Evolutionary conservation across 2,888 invertebrate genomes (phyloP), one percentile per base, ranked within the genome.

Genomic region (Chrysina gloriosa): DNA sequence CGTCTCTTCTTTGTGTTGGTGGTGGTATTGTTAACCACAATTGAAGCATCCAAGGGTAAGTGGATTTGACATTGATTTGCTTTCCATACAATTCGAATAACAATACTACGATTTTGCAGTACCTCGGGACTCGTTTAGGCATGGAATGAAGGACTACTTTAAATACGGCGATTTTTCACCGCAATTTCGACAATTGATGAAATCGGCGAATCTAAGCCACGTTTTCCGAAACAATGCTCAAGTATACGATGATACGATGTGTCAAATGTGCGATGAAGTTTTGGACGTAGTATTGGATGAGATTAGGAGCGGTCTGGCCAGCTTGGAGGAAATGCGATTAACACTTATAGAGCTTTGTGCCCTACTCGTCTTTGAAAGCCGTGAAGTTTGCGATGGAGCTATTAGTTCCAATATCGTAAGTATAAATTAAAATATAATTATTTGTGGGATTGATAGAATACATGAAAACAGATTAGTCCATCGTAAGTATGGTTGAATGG

Each of bases 391-490:
- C 75, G 74, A 79, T 0, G 90, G 90, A 9, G 81, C 88, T 16
- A 80, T 91, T 3, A 81, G 84, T 29, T 80, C 87, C 2, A 89
- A 91, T 77, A 77, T 87, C 80, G 91, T 91, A 84, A 82, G 85
- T 78, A 42, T 36, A 14, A 9, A 34, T 31, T 21, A n/a, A 21
- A 58, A 39, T 3, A n/a, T n/a, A n/a, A n/a, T n/a, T n/a, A n/a
- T n/a, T n/a, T n/a, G n/a, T n/a, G n/a, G n/a, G n/a, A n/a, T n/a
- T n/a, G n/a, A n/a, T n/a, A n/a, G n/a, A n/a, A n/a, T n/a, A n/a
- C n/a, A n/a, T n/a, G n/a, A n/a, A n/a, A n/a, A n/a, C n/a, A n/a
- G n/a, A n/a, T n/a, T n/a, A n/a, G n/a, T n/a, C n/a, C n/a, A n/a
- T n/a, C n/a, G n/a, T n/a, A n/a, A n/a, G n/a, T n/a, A n/a, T n/a